phyloP scores from a whole-genome alignment of 1,140 invertebrate genomes.

The Caerostris darwini region DNA sequence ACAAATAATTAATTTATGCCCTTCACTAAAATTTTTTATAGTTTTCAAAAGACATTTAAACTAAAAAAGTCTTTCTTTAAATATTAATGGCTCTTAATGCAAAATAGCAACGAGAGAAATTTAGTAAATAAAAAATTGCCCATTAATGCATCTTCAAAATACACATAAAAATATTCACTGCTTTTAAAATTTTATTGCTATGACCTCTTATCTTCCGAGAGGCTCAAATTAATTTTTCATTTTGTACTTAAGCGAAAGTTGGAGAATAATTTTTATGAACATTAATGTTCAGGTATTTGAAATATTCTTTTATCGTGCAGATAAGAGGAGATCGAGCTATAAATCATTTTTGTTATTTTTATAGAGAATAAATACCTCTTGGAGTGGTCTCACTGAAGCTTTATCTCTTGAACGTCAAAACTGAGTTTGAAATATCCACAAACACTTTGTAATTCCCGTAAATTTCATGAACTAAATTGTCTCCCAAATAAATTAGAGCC shows the following conservation, averaged over 20 bases:
- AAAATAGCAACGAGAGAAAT: no score
- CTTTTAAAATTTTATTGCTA: no score
- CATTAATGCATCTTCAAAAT: no score
- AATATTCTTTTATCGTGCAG: neutral
- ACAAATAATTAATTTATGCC: no score
- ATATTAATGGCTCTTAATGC: no score
- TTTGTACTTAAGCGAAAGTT: neutral
- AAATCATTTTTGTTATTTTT: neutral
- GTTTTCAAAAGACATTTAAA: no score
- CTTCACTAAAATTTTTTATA: no score
- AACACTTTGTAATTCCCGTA: neutral
- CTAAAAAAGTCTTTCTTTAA: no score
- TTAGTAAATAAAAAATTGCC: no score
- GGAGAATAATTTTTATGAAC: neutral
- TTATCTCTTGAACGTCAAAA: neutral
- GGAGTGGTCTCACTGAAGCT: neutral
- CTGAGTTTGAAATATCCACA: neutral
- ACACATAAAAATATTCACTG: no score
- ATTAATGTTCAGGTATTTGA: neutral
- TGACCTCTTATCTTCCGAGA: neutral
- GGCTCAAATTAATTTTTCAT: neutral
- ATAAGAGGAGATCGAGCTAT: neutral
- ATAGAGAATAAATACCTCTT: neutral
- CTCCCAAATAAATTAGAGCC: neutral
- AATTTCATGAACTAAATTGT: slow-evolving; percentile 3